Percentiles rank a stretch among this genome's conserved stretches.
phyloP scores from a whole-genome alignment of 1,140 invertebrate genomes.

The Bombus ignitus region DNA sequence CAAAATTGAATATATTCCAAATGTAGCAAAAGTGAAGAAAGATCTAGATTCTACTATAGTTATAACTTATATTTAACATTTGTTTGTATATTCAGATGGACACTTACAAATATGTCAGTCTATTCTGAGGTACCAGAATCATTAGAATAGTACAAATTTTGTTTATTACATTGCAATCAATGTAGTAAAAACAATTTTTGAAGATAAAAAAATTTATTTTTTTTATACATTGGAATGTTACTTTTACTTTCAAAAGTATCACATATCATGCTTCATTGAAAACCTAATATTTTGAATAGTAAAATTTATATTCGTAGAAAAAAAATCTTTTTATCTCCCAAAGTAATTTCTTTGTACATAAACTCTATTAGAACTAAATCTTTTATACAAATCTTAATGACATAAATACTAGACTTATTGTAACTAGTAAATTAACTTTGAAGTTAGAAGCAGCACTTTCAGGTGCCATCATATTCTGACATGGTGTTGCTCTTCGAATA shows the following conservation, averaged over 20 bases:
- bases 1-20: slow-evolving; percentile 48
- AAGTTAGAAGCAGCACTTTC: slow-evolving; percentile 55
- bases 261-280: slow-evolving; percentile 4
- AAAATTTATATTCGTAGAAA: slow-evolving; percentile 5
- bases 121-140: slow-evolving; percentile 19
- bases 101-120: slow-evolving; percentile 29
- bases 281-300: not conserved
- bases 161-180: slow-evolving; percentile 2
- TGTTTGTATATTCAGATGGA: not conserved
- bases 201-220: not conserved
- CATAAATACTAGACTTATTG: not conserved
- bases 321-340: not conserved
- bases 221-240: slow-evolving; percentile 25
- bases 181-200: not conserved
- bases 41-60: not conserved
- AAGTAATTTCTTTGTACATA: slow-evolving; percentile 18
- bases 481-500: slow-evolving; percentile 87
- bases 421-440: not conserved
- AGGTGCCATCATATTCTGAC: slow-evolving; percentile 75
- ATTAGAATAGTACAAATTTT: not conserved
- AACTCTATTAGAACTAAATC: not conserved
- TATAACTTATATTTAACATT: not conserved
- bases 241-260: slow-evolving; percentile 23
- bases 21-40: slow-evolving; percentile 40
- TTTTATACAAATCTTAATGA: slow-evolving; percentile 12